Evolutionary conservation across 2,888 invertebrate species (phyloP), one percentile per base, ranked within the genome.

Genomic region (Dinocampus coccinellae): DNA sequence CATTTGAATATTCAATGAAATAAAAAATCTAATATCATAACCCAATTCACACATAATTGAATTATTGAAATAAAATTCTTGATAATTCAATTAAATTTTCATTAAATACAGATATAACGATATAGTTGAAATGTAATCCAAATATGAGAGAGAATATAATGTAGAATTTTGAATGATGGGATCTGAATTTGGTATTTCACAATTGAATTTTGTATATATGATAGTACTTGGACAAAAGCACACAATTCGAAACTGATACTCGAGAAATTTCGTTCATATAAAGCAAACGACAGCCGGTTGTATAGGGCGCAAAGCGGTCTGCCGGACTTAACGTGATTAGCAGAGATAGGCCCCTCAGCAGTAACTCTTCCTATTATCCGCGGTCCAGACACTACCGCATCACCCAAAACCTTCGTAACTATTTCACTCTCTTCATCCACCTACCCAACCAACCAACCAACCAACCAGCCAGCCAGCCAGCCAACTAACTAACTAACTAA

Each of bases 301-400:
- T 78, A 72, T 78, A 76, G 73, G 71, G 81, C 83, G 83, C 85
- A 84, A 84, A 84, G 84, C 85, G 85, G 85, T 85, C 84, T 83
- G 83, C 82, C 80, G 83, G 86, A 85, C 86, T 86, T 86, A 85
- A 86, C 85, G 83, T 82, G 86, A 86, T 86, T 86, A 86, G 85
- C 86, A 84, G 84, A 86, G 85, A 86, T 85, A 86, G 82, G 81
- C 79, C 69, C 75, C 80, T 78, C 80, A 81, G 62, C 69, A 47
- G 47, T 47, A 68, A 63, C 60, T 58, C 80, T 80, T 82, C 82
- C 85, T 83, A 85, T 86, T 85, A 86, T 85, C 82, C 83, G 83
- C 78, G 83, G 83, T 85, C 85, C 85, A 85, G 85, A 83, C 85
- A 79, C 81, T 80, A 73, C 77, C 80, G 69, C 80, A 75, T 58